phyloP scores from a whole-genome alignment of 2,113 vertebrate species.

The Rousettus leschenaultii region DNA sequence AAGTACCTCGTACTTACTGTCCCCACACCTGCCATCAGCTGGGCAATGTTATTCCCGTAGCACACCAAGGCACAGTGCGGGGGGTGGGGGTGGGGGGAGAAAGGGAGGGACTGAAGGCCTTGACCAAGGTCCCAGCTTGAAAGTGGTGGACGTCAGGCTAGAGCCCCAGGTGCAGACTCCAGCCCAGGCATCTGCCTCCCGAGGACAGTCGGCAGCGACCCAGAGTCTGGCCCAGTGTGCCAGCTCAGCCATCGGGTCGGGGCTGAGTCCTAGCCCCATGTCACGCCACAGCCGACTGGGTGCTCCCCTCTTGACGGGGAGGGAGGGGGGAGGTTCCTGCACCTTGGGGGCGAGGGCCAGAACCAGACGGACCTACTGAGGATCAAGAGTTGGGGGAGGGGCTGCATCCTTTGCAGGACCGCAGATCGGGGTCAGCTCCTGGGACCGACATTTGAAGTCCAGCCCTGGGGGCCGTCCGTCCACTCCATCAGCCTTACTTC shows the following conservation, averaged over 20 bases:
- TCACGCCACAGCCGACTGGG: fast-evolving
- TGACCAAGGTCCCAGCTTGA: not conserved
- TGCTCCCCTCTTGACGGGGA: not conserved
- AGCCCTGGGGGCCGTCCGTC: not conserved
- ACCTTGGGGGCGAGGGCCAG: not conserved
- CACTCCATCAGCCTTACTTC: not conserved
- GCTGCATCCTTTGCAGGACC: not conserved
- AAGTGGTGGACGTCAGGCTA: not conserved
- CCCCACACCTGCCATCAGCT: fast-evolving
- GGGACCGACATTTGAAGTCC: too few relatives aligned
- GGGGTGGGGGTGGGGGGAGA: too few relatives aligned
- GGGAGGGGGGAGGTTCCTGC: not conserved
- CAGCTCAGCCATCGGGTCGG: fast-evolving
- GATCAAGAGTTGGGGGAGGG: not conserved
- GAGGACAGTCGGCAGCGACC: not conserved
- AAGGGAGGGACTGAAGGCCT: not conserved
- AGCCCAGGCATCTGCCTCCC: not conserved
- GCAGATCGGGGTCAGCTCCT: not conserved
- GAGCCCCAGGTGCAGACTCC: not conserved
- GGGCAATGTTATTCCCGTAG: fast-evolving
- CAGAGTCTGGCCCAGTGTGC: not conserved
- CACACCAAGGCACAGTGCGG: not conserved
- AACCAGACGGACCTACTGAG: not conserved
- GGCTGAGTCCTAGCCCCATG: not conserved
- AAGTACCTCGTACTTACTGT: not conserved